Evolutionary conservation across 23 tunicate genomes (phyloP).

Genomic region (Ascidia mentula): DNA sequence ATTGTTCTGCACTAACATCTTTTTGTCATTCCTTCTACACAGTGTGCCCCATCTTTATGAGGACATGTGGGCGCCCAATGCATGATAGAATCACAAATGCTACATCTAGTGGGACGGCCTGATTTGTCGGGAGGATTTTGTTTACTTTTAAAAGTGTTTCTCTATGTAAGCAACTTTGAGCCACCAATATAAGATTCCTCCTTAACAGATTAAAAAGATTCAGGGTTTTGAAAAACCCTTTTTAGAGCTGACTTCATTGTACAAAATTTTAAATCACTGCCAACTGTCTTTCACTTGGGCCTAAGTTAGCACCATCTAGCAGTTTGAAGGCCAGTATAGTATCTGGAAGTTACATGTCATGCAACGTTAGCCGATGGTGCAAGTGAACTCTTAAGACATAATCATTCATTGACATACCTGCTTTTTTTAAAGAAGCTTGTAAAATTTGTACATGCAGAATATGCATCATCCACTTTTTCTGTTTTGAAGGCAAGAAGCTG

Average conservation of each 20-base stretch:
- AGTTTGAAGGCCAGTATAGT: slow-evolving; percentile 21
- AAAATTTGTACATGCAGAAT: slow-evolving; percentile 18
- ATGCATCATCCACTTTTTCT: slow-evolving; percentile 35
- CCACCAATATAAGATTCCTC: neutral
- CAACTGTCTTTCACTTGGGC: slow-evolving; percentile 9
- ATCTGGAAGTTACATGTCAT: slow-evolving; percentile 41
- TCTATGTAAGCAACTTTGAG: neutral
- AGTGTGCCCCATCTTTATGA: neutral
- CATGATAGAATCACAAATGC: slow-evolving; percentile 36
- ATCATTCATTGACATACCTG: slow-evolving; percentile 22
- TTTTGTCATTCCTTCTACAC: neutral
- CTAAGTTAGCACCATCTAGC: slow-evolving; percentile 2
- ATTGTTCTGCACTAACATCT: neutral
- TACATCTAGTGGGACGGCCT: slow-evolving; percentile 19
- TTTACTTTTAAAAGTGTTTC: neutral
- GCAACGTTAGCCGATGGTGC: neutral
- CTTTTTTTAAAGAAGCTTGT: slow-evolving; percentile 1
- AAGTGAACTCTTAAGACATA: slow-evolving; percentile 25
- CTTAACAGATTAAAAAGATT: neutral
- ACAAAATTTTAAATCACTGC: slow-evolving; percentile 19
- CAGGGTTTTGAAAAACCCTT: slow-evolving; percentile 5
- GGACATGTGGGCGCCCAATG: slow-evolving; percentile 39
- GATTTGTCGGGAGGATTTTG: slow-evolving; percentile 17
- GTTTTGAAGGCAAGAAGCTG: slow-evolving; percentile 13
- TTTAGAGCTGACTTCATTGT: slow-evolving; percentile 26